Base-by-base conservation (phyloP, 2,888 invertebrate species). In the Pristionchus exspectatus region DNA sequence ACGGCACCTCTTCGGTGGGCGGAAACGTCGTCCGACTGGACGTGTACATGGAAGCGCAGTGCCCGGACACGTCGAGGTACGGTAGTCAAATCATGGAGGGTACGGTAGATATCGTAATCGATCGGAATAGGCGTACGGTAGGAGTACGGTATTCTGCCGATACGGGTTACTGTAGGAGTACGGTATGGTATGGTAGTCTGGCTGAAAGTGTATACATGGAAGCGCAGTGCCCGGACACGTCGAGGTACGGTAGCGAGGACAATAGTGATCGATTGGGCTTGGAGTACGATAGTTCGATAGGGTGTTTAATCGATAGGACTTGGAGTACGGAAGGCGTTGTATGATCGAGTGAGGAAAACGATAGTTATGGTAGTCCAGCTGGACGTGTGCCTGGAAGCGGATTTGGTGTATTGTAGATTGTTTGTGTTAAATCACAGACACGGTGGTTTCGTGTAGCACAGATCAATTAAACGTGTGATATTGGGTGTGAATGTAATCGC, bases 1-100 rank as follows among this genome's bases (percentile, higher is more conserved):
- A 66, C 87, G 74, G 63, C 27, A 21, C 59, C 50, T 27, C 81
- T 27, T 33, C 63, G 2, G 24, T 24, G n/a, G 54, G 30, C n/a
- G 87, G 92, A 86, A 94, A 94, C 88, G 90, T 91, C 56, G 92
- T 94, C 18, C 90, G 90, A 84, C 85, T 95, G 18, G 94, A 93
- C 21, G 91, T 95, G 84, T 95, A 93, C 90, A 94, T 95, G 95
- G 95, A 95, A 89, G 91, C 95, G 14, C 95, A 94, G 90, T 95
- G 95, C 90, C 95, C 95, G 2, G 95, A 95, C 90, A 95, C 95
- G 14, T 93, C 94, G 9, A 12, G 12, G 44, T 50, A 50, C 44
- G 44, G 30, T 50, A 38, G 30, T n/a, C n/a, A n/a, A n/a, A n/a
- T n/a, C n/a, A n/a, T n/a, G n/a, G n/a, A n/a, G n/a, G n/a, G n/a